Conservation (phyloP, 2,113 vertebrate species). For the Microcebus jonahi region DNA sequence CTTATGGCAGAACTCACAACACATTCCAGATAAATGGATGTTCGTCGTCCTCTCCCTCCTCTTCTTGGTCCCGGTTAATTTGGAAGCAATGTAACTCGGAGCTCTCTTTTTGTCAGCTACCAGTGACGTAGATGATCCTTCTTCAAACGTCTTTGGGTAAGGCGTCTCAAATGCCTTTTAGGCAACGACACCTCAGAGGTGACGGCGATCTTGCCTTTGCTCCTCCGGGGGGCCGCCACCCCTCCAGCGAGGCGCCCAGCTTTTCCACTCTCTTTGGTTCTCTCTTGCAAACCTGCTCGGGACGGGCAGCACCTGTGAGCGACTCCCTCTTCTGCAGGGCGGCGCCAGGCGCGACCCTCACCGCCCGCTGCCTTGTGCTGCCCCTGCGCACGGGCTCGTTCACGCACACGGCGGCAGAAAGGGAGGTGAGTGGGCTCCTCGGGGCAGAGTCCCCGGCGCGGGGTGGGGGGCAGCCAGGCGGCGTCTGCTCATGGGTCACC, state of each 20-base stretch:
- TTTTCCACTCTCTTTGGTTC: neutral
- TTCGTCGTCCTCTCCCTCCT: neutral
- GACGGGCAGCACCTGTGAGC: neutral
- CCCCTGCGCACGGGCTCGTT: neutral
- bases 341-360: neutral
- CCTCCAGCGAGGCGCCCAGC: neutral
- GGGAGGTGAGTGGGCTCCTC: no score
- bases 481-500: no score
- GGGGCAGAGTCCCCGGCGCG: no score
- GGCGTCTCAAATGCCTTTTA: neutral
- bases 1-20: no score
- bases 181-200: neutral
- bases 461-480: no score
- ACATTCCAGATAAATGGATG: neutral
- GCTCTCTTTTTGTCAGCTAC: neutral
- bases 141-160: neutral
- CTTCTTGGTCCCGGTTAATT: neutral
- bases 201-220: neutral
- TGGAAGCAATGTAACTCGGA: neutral
- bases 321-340: neutral
- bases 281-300: neutral
- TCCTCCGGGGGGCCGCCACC: neutral
- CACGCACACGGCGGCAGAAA: neutral
- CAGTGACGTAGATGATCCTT: neutral
- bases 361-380: neutral